Conservation (phyloP, 2,888 invertebrate genomes). For the Bruchidius siliquastri region DNA sequence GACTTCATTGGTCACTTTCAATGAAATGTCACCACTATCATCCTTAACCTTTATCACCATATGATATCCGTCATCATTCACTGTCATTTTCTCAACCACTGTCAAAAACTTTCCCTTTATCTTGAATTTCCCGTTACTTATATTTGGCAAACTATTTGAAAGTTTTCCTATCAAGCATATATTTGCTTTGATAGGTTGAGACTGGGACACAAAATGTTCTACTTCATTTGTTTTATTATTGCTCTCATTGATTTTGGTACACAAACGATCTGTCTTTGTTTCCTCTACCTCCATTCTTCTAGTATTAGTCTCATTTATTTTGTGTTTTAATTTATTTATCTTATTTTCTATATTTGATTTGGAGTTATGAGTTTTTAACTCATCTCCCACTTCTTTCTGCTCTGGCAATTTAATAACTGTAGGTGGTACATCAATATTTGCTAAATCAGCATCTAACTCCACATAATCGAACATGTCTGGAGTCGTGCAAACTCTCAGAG, state of each 20-base stretch:
- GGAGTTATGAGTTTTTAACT: background rate
- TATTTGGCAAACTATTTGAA: conserved; percentile 28
- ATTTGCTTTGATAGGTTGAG: conserved; percentile 11
- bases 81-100: conserved; percentile 53
- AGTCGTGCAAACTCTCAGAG: conserved; percentile 14
- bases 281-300: conserved; percentile 8
- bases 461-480: conserved; percentile 31
- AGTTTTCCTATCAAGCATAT: conserved; percentile 28
- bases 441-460: conserved; percentile 27
- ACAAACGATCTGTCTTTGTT: too few species aligned
- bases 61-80: conserved; percentile 53
- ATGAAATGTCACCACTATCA: conserved; percentile 53
- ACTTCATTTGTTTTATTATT: background rate
- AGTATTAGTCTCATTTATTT: background rate
- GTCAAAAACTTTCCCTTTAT: conserved; percentile 56
- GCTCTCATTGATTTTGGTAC: background rate
- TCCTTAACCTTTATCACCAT: conserved; percentile 57
- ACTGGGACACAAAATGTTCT: conserved; percentile 4
- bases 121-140: conserved; percentile 47
- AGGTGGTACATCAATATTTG: conserved; percentile 17
- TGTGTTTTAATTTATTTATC: background rate
- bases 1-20: conserved; percentile 55
- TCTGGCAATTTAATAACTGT: conserved; percentile 2
- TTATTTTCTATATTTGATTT: background rate
- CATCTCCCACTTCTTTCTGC: conserved; percentile 5